These are phyloP conservation scores for Platichthys flesus DNA, from an alignment of 2,113 vertebrate genomes.

Conservation along the genomic window DNA sequence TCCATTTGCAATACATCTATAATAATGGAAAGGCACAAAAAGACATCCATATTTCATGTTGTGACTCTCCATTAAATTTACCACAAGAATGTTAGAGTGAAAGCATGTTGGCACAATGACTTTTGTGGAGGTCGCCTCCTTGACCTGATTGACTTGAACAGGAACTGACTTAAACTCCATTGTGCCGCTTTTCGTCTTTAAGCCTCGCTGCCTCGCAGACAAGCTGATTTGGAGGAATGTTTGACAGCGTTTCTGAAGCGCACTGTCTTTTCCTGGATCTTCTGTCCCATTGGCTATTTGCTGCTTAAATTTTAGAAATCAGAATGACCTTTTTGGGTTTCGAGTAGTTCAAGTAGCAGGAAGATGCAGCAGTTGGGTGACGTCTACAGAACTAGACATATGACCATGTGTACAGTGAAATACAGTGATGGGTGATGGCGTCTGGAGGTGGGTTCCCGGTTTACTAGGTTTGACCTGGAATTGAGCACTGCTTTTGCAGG, in stretches of 20 bases:
- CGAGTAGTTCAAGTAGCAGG: conserved; percentile 43
- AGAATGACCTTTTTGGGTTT: background rate
- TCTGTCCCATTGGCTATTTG: conserved; percentile 35
- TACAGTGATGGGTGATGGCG: background rate
- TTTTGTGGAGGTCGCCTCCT: conserved; percentile 63
- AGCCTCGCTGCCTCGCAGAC: conserved; percentile 36
- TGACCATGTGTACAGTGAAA: background rate
- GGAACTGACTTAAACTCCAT: conserved; percentile 47
- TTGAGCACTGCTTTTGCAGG: background rate
- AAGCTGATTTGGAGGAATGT: conserved; percentile 46
- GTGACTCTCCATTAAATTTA: conserved; percentile 59
- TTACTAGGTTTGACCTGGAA: background rate
- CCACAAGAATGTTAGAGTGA: conserved; percentile 53
- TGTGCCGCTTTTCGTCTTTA: conserved; percentile 54
- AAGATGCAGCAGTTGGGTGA: conserved; percentile 28
- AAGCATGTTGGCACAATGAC: conserved; percentile 63
- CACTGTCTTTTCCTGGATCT: conserved; percentile 3
- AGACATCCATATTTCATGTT: conserved; percentile 65
- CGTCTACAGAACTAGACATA: background rate
- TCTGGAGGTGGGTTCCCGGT: background rate
- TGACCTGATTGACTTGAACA: conserved; percentile 66
- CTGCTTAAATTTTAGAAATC: conserved; percentile 27
- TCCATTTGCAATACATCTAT: conserved; percentile 75
- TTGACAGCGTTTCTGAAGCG: conserved; percentile 48
- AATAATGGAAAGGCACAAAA: conserved; percentile 68